Conservation (phyloP, 2,888 invertebrate genomes). For the Phaedon cochleariae region DNA sequence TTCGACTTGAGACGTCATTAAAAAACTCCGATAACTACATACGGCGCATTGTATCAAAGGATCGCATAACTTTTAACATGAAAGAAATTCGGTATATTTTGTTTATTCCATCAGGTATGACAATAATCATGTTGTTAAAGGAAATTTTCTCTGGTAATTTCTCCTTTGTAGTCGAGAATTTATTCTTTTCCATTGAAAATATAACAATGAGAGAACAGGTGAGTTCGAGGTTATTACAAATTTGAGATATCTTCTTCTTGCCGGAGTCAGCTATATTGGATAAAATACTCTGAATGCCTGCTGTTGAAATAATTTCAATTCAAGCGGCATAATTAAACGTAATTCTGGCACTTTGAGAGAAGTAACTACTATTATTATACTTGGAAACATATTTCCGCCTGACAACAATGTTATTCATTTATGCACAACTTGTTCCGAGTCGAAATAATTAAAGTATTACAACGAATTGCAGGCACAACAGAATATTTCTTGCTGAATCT, state of each 20-base stretch:
- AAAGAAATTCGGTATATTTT: constrained; percentile 21
- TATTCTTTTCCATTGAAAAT: constrained; percentile 22
- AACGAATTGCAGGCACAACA: too few species aligned
- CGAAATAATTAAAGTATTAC: too few species aligned
- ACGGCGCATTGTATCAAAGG: constrained; percentile 12
- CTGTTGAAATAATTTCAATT: constrained; percentile 13
- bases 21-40: constrained; percentile 21
- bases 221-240: constrained; percentile 16
- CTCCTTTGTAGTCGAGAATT: constrained; percentile 17
- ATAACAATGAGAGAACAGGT: constrained; percentile 25
- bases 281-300: constrained; percentile 10
- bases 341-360: constrained; percentile 8
- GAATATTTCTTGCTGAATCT: too few species aligned
- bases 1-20: constrained; percentile 21
- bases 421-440: too few species aligned
- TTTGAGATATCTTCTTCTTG: constrained; percentile 8
- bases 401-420: neutral
- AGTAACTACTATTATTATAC: neutral
- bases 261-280: constrained; percentile 14
- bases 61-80: constrained; percentile 2
- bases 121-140: constrained; percentile 27
- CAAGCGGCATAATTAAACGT: constrained; percentile 11
- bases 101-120: constrained; percentile 22
- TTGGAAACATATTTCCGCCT: neutral
- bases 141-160: constrained; percentile 27